phyloP scores from a whole-genome alignment of 2,113 vertebrate genomes.

The Percina caprodes region DNA sequence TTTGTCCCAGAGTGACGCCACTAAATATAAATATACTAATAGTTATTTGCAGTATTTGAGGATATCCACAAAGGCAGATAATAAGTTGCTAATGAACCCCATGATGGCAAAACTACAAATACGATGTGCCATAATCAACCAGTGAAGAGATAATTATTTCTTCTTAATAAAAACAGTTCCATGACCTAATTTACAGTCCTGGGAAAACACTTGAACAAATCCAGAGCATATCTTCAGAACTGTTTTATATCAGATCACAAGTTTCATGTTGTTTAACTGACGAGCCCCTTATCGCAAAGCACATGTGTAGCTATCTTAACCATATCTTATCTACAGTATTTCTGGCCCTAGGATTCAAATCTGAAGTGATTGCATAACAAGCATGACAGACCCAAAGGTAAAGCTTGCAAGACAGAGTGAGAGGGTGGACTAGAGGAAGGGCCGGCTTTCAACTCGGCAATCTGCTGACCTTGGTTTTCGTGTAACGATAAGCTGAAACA shows the following conservation, averaged over 20 bases:
- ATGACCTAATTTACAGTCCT: conserved; percentile 51
- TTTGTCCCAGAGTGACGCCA: background rate
- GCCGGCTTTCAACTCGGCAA: background rate
- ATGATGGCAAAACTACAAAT: conserved; percentile 44
- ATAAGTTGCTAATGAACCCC: conserved; percentile 18
- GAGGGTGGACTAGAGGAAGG: conserved; percentile 5
- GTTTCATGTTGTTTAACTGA: conserved; percentile 16
- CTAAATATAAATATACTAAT: background rate
- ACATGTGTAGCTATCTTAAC: background rate
- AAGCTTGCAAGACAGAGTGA: conserved; percentile 19
- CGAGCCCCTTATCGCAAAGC: conserved; percentile 33
- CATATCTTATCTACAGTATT: background rate
- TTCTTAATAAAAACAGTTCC: conserved; percentile 51
- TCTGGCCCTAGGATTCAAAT: conserved; percentile 13
- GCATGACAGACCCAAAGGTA: background rate
- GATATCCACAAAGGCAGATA: conserved; percentile 18
- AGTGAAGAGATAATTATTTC: conserved; percentile 59
- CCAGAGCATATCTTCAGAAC: conserved; percentile 5
- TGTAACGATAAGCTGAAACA: conserved; percentile 19
- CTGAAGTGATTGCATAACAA: conserved; percentile 25
- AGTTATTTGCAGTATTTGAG: conserved; percentile 1
- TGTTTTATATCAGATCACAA: conserved; percentile 12
- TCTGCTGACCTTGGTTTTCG: conserved; percentile 43
- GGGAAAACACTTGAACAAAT: conserved; percentile 31
- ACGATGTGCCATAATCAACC: conserved; percentile 23